A percentile compares a stretch with the other conserved stretches of the same genome.
Evolutionary conservation across 2,888 invertebrate genomes (phyloP).

Genomic region (Heliconius hortense): DNA sequence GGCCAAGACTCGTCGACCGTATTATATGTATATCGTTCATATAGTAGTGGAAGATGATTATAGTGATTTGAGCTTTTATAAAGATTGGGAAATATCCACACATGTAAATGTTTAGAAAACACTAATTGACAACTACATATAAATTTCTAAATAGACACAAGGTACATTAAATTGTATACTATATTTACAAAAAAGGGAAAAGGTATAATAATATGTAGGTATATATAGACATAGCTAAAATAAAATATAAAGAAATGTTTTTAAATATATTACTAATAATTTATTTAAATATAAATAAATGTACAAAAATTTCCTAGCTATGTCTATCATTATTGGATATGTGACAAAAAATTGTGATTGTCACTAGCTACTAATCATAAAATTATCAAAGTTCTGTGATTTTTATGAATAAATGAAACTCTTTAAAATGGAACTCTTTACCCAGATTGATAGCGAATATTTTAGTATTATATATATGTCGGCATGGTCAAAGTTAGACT

Average conservation of each 20-base stretch:
- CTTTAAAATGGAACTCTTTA: not conserved
- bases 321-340: conserved; percentile 10
- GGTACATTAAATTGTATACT: conserved; percentile 39
- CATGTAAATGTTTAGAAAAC: conserved; percentile 53
- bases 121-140: conserved; percentile 55
- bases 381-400: not conserved
- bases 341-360: conserved; percentile 5
- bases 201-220: conserved; percentile 26
- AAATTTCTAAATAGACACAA: conserved; percentile 48
- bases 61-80: conserved; percentile 26
- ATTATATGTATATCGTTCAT: not conserved
- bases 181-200: not conserved
- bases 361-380: not conserved
- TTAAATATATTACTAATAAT: not conserved
- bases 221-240: conserved; percentile 25
- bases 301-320: not conserved
- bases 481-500: not conserved
- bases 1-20: no score
- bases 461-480: not conserved
- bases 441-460: not conserved
- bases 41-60: conserved; percentile 27
- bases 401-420: not conserved
- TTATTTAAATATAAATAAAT: not conserved
- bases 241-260: not conserved
- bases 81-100: conserved; percentile 44